Conservation (phyloP, 2,113 vertebrate genomes). For the Cynoglossus semilaevis region DNA sequence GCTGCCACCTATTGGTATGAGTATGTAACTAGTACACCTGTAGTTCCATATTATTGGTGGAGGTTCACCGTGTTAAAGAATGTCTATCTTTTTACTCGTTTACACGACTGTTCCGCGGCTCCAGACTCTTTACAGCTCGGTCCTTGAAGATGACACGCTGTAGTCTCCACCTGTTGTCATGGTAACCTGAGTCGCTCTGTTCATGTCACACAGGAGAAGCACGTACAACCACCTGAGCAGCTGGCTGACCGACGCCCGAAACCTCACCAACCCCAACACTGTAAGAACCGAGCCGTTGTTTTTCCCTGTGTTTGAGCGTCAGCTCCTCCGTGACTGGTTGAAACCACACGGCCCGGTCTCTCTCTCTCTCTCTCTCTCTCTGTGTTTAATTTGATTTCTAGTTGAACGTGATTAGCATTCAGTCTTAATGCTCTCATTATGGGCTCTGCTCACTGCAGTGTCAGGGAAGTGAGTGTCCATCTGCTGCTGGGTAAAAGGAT, state of each 20-base stretch:
- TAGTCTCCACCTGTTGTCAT: conserved; percentile 29
- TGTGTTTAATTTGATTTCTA: conserved; percentile 48
- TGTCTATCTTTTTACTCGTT: no score
- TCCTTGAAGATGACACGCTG: not conserved
- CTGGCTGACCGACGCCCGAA: conserved; percentile 98
- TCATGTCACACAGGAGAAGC: conserved; percentile 85
- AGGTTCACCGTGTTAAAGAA: no score
- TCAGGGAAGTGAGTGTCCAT: conserved; percentile 7
- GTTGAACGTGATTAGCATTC: conserved; percentile 45
- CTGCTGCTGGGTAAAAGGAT: not conserved
- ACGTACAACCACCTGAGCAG: conserved; percentile 99
- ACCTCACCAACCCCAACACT: conserved; percentile 99
- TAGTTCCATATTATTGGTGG: no score
- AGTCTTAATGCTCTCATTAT: conserved; percentile 19
- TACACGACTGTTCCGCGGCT: no score
- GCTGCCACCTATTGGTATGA: no score
- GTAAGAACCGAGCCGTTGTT: conserved; percentile 75
- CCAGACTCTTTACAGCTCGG: not conserved
- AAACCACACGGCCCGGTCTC: conserved; percentile 14
- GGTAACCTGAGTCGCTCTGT: conserved; percentile 33
- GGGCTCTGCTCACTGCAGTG: conserved; percentile 2
- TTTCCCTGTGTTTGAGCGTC: no score
- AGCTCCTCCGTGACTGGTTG: not conserved
- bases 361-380: no score
- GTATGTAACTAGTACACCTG: no score